Evolutionary conservation across 1,140 invertebrate species (phyloP).

Genomic region (Eufriesea mexicana): DNA sequence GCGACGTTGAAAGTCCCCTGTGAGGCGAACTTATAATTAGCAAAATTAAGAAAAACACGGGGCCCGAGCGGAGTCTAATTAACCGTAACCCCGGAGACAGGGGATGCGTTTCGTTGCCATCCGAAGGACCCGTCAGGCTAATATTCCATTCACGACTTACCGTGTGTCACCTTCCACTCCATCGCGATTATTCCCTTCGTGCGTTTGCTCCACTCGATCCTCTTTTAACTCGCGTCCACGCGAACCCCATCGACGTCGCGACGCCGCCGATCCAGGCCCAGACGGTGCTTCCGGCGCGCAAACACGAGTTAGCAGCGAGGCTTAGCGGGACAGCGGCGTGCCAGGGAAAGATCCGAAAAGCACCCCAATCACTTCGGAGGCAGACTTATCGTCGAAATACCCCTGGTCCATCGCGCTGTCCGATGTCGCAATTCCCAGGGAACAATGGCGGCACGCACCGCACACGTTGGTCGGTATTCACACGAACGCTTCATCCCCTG

Average conservation of each 20-base stretch:
- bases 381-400: slow-evolving; percentile 10
- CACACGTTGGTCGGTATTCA: slow-evolving; percentile 1
- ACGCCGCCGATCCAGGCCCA: no score
- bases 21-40: slow-evolving; percentile 11
- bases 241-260: no score
- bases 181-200: no score
- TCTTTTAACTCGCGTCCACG: no score
- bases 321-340: not conserved
- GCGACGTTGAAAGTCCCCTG: not conserved
- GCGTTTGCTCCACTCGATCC: no score
- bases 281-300: no score
- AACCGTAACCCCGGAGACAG: not conserved
- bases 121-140: not conserved
- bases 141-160: not conserved
- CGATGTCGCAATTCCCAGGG: not conserved
- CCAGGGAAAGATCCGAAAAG: not conserved
- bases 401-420: not conserved
- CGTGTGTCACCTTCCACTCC: no score
- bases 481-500: not conserved
- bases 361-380: not conserved
- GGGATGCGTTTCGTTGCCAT: not conserved
- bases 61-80: not conserved
- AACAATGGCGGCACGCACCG: slow-evolving; percentile 23
- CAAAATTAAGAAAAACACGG: slow-evolving; percentile 24
- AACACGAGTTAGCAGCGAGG: no score